These are phyloP conservation scores for Embidobia sp. DNA, from an alignment of 2,888 invertebrate genomes.

Conservation along the genomic window DNA sequence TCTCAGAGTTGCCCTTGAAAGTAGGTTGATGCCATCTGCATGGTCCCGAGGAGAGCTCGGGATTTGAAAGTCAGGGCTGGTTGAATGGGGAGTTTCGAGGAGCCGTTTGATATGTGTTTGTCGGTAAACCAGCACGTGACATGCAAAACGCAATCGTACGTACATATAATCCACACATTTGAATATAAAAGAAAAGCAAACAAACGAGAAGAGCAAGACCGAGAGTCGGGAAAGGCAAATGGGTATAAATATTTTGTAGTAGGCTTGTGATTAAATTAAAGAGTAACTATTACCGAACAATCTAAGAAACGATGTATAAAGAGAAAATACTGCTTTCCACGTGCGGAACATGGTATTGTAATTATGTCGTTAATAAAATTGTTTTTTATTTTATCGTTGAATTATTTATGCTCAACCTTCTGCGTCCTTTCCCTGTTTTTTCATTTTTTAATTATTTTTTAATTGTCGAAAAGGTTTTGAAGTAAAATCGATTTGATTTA, in stretches of 20 bases:
- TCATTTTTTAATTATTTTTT: no score
- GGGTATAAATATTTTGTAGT: conserved; percentile 75
- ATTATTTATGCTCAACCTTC: conserved; percentile 21
- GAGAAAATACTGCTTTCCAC: conserved; percentile 76
- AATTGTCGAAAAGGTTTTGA: no score
- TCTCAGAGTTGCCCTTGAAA: not conserved
- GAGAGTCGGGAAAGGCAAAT: conserved; percentile 65
- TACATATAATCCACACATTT: conserved; percentile 28
- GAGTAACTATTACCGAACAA: conserved; percentile 71
- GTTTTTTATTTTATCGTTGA: conserved; percentile 76
- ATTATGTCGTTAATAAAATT: conserved; percentile 80
- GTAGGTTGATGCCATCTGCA: conserved; percentile 17
- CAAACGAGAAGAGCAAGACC: conserved; percentile 44
- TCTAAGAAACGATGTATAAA: conserved; percentile 74
- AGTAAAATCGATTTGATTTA: no score
- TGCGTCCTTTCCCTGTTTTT: no score
- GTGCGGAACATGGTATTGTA: conserved; percentile 78
- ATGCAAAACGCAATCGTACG: conserved; percentile 39
- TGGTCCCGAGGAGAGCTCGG: not conserved
- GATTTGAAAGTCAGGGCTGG: not conserved
- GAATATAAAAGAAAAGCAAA: conserved; percentile 10
- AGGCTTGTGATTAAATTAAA: conserved; percentile 76
- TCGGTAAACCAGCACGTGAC: conserved; percentile 34
- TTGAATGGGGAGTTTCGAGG: not conserved
- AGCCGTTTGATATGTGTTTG: conserved; percentile 14